Conservation (phyloP, 2,113 vertebrate genomes). For the Ariopsis seemanni region DNA sequence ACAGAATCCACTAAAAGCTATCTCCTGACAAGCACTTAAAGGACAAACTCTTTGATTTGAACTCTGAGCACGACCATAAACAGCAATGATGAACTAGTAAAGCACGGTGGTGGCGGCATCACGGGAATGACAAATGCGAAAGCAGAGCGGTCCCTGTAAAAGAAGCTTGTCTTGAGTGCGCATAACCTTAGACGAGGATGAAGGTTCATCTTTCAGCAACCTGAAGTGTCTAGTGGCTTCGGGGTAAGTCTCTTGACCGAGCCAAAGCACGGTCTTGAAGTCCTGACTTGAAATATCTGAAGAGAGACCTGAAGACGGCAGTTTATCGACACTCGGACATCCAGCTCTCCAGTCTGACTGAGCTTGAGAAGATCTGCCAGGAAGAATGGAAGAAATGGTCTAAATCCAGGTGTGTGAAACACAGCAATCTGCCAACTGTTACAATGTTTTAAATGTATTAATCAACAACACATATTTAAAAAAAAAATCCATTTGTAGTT, state of each 20-base stretch:
- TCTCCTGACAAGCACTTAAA: no score
- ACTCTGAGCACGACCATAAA: background rate
- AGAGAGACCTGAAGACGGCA: no score
- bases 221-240: background rate
- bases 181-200: no score
- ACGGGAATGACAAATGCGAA: no score
- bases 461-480: background rate
- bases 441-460: background rate
- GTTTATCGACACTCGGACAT: background rate
- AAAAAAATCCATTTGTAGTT: background rate
- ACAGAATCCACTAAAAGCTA: no score
- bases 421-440: background rate
- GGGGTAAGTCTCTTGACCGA: no score
- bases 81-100: background rate
- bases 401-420: background rate
- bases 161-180: no score
- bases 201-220: no score
- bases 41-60: background rate
- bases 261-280: no score
- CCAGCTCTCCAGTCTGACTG: background rate
- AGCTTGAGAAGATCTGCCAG: background rate
- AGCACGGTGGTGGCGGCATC: background rate
- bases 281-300: background rate
- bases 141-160: background rate
- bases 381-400: background rate